A percentile compares a stretch with the other conserved stretches of the same genome.
These are phyloP conservation scores for Diglossa cyanea DNA, from an alignment of 2,797 vertebrate species.

Conservation along the genomic window DNA sequence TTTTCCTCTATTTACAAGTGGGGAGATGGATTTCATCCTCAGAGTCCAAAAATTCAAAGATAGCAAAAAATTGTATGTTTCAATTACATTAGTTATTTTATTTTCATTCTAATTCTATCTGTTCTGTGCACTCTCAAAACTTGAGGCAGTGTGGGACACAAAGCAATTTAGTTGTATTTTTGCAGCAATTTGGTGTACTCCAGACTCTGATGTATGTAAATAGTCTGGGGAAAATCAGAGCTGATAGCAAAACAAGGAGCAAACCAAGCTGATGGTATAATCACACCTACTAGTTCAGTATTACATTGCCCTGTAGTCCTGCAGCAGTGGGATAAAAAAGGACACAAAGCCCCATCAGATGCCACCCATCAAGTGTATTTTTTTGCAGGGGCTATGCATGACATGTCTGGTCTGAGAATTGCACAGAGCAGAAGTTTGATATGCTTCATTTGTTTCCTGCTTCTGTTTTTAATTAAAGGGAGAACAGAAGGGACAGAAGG, in stretches of 20 bases:
- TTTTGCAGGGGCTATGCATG: background rate
- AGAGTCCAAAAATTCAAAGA: background rate
- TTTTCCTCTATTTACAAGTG: background rate
- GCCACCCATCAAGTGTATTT: rapidly evolving
- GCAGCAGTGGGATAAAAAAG: background rate
- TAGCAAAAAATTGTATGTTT: background rate
- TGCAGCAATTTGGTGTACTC: background rate
- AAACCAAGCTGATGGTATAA: background rate
- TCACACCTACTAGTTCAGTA: background rate
- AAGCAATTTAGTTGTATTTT: background rate
- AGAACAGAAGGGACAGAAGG: background rate
- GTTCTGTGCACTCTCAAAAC: background rate
- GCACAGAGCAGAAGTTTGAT: background rate
- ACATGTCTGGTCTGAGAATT: background rate
- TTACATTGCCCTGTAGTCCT: background rate
- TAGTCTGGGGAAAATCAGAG: background rate
- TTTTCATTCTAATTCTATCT: background rate
- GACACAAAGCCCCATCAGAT: background rate
- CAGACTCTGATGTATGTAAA: background rate
- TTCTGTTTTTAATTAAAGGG: conserved; percentile 28
- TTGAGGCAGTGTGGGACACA: background rate
- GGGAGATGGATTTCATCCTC: background rate
- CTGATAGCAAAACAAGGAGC: background rate
- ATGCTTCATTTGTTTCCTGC: background rate
- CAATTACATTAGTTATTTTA: background rate